phyloP scores from a whole-genome alignment of 2,888 invertebrate species.

The Pollenia griseotomentosa region DNA sequence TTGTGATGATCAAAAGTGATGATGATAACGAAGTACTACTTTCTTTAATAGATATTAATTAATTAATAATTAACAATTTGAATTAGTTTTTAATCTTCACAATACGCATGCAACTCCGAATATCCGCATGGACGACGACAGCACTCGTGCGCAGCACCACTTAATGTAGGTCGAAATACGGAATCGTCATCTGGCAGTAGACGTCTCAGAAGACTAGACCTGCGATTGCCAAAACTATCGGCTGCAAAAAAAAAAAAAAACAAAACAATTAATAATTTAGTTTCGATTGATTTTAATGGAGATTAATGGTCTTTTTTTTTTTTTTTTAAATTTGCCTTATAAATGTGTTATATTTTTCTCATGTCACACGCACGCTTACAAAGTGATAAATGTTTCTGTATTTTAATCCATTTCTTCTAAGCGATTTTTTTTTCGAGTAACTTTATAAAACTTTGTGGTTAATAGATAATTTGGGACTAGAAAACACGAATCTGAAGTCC shows the following conservation, averaged over 20 bases:
- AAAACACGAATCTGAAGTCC: too few species aligned
- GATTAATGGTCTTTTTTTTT: too few species aligned
- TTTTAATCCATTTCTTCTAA: too few species aligned
- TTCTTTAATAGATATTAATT: not conserved
- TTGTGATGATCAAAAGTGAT: conserved; percentile 15
- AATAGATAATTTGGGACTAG: too few species aligned
- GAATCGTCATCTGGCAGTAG: conserved; percentile 76
- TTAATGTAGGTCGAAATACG: conserved; percentile 76
- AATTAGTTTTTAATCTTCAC: conserved; percentile 74
- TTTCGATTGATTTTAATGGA: not conserved
- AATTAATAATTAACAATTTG: not conserved
- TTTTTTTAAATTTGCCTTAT: not conserved
- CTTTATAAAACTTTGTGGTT: too few species aligned
- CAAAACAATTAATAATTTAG: not conserved
- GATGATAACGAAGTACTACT: conserved; percentile 39
- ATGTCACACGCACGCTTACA: too few species aligned
- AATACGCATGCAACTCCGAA: conserved; percentile 79
- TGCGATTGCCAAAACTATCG: conserved; percentile 75
- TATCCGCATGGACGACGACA: conserved; percentile 80
- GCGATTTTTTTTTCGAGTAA: too few species aligned
- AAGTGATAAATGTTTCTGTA: too few species aligned
- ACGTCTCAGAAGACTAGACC: conserved; percentile 75
- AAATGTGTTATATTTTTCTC: too few species aligned
- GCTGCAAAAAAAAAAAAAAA: conserved; percentile 71
- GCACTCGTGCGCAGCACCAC: conserved; percentile 80